Evolutionary conservation across 2,888 invertebrate species (phyloP).

Genomic region (Chrysolina haemoptera): DNA sequence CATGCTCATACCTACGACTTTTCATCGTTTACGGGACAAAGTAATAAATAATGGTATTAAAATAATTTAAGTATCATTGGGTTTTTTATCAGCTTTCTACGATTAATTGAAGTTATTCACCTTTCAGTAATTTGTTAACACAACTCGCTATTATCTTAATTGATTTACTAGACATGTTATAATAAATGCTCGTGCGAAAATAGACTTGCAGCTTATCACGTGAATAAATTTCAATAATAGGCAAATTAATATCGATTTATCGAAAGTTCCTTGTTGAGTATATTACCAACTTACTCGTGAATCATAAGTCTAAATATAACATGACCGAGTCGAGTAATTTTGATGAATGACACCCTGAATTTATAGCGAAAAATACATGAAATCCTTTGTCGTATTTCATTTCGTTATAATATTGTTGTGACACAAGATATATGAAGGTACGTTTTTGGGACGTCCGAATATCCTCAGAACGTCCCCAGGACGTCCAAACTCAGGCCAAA

Average conservation of each 20-base stretch:
- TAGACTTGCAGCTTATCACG: not conserved
- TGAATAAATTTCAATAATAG: not conserved
- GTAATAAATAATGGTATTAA: not conserved
- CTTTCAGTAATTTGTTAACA: not conserved
- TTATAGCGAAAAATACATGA: too few relatives aligned
- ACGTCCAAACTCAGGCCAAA: too few relatives aligned
- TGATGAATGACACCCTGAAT: too few relatives aligned
- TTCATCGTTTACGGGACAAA: not conserved
- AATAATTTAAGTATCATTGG: not conserved
- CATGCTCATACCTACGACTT: too few relatives aligned
- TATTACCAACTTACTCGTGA: too few relatives aligned
- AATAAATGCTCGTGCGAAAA: not conserved
- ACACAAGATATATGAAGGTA: too few relatives aligned
- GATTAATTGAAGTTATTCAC: not conserved
- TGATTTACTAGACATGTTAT: not conserved
- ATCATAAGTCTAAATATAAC: too few relatives aligned
- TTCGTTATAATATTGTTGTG: too few relatives aligned
- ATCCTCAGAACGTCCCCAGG: too few relatives aligned
- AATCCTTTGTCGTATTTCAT: too few relatives aligned
- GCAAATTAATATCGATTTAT: not conserved
- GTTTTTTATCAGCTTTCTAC: not conserved
- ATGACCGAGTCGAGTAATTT: too few relatives aligned
- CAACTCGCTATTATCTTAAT: not conserved
- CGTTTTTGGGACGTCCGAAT: too few relatives aligned
- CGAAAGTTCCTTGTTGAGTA: not conserved